phyloP scores from a whole-genome alignment of 2,113 vertebrate species.

The Oncorhynchus nerka region DNA sequence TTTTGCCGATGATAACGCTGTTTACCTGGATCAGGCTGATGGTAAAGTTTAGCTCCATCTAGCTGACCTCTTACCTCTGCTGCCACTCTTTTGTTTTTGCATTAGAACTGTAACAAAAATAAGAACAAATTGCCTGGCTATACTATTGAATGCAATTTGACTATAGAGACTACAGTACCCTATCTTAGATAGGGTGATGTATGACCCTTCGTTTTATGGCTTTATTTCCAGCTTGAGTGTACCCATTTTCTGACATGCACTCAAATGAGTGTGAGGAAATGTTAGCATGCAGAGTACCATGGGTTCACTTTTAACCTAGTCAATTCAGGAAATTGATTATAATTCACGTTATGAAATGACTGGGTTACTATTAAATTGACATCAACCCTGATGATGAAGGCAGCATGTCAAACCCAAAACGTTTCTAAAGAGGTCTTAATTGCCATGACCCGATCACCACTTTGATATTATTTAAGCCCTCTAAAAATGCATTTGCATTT shows the following conservation, averaged over 20 bases:
- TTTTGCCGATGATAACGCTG: constrained; percentile 97
- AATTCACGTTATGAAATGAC: neutral
- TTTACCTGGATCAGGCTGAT: constrained; percentile 96
- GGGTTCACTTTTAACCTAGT: neutral
- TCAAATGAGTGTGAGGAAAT: neutral
- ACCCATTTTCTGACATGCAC: constrained; percentile 6
- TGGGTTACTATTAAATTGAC: constrained; percentile 17
- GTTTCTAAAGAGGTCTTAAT: neutral
- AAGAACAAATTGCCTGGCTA: too few relatives aligned
- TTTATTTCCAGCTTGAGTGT: constrained; percentile 4
- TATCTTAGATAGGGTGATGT: neutral
- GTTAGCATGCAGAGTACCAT: constrained; percentile 1
- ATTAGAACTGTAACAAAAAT: neutral
- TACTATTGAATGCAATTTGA: too few relatives aligned
- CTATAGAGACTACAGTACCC: neutral
- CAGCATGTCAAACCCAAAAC: neutral
- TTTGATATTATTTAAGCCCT: too few relatives aligned
- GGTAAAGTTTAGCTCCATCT: constrained; percentile 89
- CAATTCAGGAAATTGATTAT: neutral
- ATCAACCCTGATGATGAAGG: neutral
- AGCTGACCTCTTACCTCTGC: constrained; percentile 71
- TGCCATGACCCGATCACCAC: constrained; percentile 12
- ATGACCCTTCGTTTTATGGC: neutral
- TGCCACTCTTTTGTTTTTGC: constrained; percentile 42
- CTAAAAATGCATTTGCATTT: too few relatives aligned